phyloP scores from a whole-genome alignment of 2,888 invertebrate genomes.

The Pseudococcus jackbeardsleyi region DNA sequence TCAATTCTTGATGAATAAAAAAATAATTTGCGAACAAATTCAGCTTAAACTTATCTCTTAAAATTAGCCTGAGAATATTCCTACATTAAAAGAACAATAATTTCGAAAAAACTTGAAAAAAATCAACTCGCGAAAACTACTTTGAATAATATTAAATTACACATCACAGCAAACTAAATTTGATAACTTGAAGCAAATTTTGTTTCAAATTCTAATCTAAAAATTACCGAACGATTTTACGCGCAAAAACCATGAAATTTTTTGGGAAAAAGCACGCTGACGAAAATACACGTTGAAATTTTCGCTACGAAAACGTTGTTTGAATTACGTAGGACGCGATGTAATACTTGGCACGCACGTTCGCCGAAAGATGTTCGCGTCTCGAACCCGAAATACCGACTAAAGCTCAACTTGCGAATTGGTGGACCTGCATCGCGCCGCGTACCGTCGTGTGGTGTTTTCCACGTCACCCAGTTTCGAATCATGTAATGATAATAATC shows the following conservation, averaged over 20 bases:
- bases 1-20: too few species aligned
- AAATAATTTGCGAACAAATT: not conserved
- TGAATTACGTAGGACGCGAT: not conserved
- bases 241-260: not conserved
- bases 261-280: not conserved
- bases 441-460: conserved; percentile 25
- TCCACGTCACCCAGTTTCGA: conserved; percentile 59
- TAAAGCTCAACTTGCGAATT: conserved; percentile 63
- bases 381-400: conserved; percentile 60
- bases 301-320: not conserved
- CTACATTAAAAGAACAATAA: not conserved
- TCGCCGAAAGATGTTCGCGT: conserved; percentile 22
- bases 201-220: not conserved
- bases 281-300: not conserved
- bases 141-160: not conserved
- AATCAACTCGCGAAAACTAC: not conserved
- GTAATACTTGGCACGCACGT: not conserved
- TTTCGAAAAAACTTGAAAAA: not conserved
- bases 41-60: not conserved
- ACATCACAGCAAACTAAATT: not conserved
- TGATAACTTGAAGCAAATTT: not conserved
- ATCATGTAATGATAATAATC: conserved; percentile 55
- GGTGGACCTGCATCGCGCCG: conserved; percentile 49
- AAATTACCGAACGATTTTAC: not conserved
- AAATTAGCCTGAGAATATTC: not conserved